Base-by-base conservation (phyloP, 2,888 invertebrate species). In the Girardia tigrina region DNA sequence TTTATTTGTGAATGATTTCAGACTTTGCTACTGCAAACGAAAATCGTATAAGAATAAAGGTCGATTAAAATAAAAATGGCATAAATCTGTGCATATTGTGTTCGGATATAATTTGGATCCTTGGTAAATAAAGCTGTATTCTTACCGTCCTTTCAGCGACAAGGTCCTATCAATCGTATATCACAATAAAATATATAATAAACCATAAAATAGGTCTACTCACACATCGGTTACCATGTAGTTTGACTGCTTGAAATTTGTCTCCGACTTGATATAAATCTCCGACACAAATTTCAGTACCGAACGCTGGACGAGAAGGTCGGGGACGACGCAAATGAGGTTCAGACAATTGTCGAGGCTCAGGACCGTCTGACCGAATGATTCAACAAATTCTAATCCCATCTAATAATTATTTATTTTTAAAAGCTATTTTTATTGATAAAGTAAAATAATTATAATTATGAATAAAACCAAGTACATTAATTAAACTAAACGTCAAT, bases 361-460 rank as follows among this genome's bases (percentile, higher is more conserved):
- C 8, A 56, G 56, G 23, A 56, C 56, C 4, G 56, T 56, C 23
- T 56, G 56, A 2, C 56, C 56, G n/a, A 56, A 56, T 56, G 56
- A 56, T 56, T 56, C 56, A 4, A 56, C 56, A 56, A 56, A 56
- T 56, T 56, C 56, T 56, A 56, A 16, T 56, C 56, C 56, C 56
- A 56, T 56, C 56, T 56, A 2, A 56, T 20, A 8, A 56, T 56
- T 6, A 16, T 8, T 56, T 56, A 8, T n/a, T n/a, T n/a, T n/a
- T n/a, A n/a, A n/a, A n/a, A n/a, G n/a, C n/a, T n/a, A n/a, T n/a
- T n/a, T n/a, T n/a, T n/a, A n/a, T n/a, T n/a, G n/a, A n/a, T n/a
- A n/a, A n/a, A n/a, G n/a, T n/a, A n/a, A n/a, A n/a, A n/a, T n/a
- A n/a, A n/a, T n/a, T n/a, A n/a, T n/a, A n/a, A n/a, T n/a, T n/a